Evolutionary conservation across 2,797 vertebrate genomes (phyloP), one percentile per base, ranked within the genome.

Genomic region (Halcyon chelicuti): DNA sequence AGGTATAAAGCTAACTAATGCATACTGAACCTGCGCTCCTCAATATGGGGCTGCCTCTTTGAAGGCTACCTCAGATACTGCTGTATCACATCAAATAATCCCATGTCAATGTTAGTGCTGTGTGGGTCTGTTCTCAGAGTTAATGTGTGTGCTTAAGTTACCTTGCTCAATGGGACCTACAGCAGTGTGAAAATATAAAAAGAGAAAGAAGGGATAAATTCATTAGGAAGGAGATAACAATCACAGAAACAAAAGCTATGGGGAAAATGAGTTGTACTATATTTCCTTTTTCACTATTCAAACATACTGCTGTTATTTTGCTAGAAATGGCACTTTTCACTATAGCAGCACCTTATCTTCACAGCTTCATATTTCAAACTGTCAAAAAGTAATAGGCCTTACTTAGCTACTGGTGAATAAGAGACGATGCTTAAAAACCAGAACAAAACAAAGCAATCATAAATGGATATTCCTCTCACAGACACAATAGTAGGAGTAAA

Each of bases 91-190:
- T 51, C 31, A 25, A 39, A 22, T 42, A 19, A 22, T 26, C 21
- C 17, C 25, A 35, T 0, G 0, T 5, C 73, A 44, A 25, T 0
- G 0, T 7, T 35, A 15, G 17, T 20, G 15, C 29, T 73, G 4
- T 25, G 20, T n/a, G 47, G 6, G 55, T 39, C 23, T 75, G 18
- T n/a, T 91, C 51, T 79, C 35, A 11, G 55, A 11, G 12, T 57
- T 86, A 58, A 16, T 33, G 16, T 1, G 1, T 14, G 12, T 21
- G 14, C 37, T 54, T 55, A 14, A 52, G 17, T 60, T 55, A 26
- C 26, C 73, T 83, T 62, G 15, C 28, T 72, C 26, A 62, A 2
- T 46, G 35, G 33, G 22, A 63, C 20, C 44, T 71, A 68, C 26
- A 77, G 9, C 33, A 51, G 9, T n/a, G 42, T 65, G 49, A 86